Conservation (phyloP, 2,888 invertebrate species). For the Drosophila greeni region DNA sequence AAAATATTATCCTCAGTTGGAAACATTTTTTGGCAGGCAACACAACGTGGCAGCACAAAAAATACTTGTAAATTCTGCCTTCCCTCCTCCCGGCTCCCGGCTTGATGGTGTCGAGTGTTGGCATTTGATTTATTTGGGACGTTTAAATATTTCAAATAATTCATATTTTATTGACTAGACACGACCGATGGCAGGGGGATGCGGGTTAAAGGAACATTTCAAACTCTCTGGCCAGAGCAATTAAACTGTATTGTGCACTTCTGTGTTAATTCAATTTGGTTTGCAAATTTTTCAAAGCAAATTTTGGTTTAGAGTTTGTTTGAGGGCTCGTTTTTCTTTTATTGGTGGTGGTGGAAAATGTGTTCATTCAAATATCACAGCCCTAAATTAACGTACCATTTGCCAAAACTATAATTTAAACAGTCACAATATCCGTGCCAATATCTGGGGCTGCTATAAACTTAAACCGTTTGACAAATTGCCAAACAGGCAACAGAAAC, state of each 20-base stretch:
- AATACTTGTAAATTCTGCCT: slow-evolving; percentile 39
- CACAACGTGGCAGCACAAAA: slow-evolving; percentile 21
- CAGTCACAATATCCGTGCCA: neutral
- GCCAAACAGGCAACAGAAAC: slow-evolving; percentile 30
- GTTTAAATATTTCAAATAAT: slow-evolving; percentile 67
- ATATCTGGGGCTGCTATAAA: slow-evolving; percentile 2
- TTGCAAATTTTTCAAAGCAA: slow-evolving; percentile 39
- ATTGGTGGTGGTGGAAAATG: neutral
- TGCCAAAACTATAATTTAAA: slow-evolving; percentile 11
- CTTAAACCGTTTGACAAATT: slow-evolving; percentile 23
- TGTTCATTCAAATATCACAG: neutral
- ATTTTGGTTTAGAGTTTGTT: slow-evolving; percentile 40
- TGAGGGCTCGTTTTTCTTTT: slow-evolving; percentile 10
- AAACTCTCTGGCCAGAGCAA: slow-evolving; percentile 31
- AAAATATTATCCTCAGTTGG: slow-evolving; percentile 35
- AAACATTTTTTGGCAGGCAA: slow-evolving; percentile 34
- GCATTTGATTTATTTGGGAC: slow-evolving; percentile 62
- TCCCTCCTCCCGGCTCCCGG: neutral
- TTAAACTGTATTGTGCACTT: slow-evolving; percentile 44
- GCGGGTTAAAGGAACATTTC: neutral
- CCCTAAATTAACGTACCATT: slow-evolving; percentile 22
- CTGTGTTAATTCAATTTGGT: slow-evolving; percentile 52
- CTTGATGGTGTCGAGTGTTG: slow-evolving; percentile 55
- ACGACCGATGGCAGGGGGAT: slow-evolving; percentile 17
- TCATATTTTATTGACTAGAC: slow-evolving; percentile 67